phyloP scores from a whole-genome alignment of 2,797 vertebrate genomes.

The Phylloscopus collybita region DNA sequence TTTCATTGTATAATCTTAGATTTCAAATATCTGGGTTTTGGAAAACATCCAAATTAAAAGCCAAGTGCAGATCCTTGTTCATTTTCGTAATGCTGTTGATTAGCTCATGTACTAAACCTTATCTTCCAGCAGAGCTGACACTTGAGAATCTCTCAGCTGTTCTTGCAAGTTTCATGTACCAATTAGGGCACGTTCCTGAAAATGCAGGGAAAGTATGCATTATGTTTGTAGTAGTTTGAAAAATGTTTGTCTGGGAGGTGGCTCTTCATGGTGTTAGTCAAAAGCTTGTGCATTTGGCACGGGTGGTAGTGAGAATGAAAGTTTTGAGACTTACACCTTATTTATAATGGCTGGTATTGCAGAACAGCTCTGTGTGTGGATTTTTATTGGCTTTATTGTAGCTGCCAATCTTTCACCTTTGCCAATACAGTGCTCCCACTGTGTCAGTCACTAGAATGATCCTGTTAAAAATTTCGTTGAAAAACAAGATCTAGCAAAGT shows the following conservation, averaged over 20 bases:
- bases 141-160: background rate
- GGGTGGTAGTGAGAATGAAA: background rate
- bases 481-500: background rate
- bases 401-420: background rate
- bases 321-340: background rate
- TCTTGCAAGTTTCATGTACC: slow-evolving; percentile 10
- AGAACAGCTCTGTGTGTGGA: background rate
- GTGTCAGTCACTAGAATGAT: background rate
- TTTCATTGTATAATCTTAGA: slow-evolving; percentile 16
- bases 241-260: background rate
- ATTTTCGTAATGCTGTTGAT: background rate
- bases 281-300: background rate
- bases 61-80: background rate
- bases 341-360: background rate
- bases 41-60: slow-evolving; percentile 13
- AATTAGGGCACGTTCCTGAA: slow-evolving; percentile 14
- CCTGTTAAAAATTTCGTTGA: background rate
- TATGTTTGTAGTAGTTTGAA: background rate
- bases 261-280: background rate
- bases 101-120: background rate
- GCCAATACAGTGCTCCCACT: background rate
- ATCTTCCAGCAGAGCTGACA: slow-evolving; percentile 21
- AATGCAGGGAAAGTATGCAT: background rate
- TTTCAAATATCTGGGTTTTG: background rate
- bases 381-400: background rate